These are phyloP conservation scores for Campaea margaritaria DNA, from an alignment of 2,888 invertebrate genomes.

Conservation along the genomic window DNA sequence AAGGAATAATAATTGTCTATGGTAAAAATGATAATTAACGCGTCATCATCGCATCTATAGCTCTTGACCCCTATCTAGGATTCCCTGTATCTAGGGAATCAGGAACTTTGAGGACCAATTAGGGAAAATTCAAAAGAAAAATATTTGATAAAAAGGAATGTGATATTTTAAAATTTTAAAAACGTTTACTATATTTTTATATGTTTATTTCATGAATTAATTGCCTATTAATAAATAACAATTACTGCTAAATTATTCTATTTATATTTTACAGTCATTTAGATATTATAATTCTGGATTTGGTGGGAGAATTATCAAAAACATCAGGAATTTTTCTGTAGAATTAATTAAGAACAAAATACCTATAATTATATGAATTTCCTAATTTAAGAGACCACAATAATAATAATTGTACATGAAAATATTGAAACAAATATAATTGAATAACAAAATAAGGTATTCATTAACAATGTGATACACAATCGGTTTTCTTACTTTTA, in stretches of 20 bases:
- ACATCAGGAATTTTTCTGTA: neutral
- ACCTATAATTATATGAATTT: too few species aligned
- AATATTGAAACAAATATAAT: too few species aligned
- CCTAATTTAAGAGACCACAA: too few species aligned
- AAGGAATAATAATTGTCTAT: too few species aligned
- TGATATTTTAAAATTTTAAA: slow-evolving; percentile 30
- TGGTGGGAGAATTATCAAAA: slow-evolving; percentile 35
- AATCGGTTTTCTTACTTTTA: neutral
- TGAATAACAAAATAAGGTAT: too few species aligned
- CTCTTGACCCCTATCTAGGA: too few species aligned
- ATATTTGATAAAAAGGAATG: slow-evolving; percentile 5
- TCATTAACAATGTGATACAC: neutral
- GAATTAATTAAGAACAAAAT: neutral
- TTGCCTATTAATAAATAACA: slow-evolving; percentile 56
- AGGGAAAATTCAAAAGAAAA: too few species aligned
- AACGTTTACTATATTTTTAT: slow-evolving; percentile 22
- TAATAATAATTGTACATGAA: too few species aligned
- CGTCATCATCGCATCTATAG: too few species aligned
- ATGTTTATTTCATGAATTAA: slow-evolving; percentile 50
- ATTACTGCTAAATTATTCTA: slow-evolving; percentile 21
- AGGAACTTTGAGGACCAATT: too few species aligned
- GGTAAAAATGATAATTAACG: too few species aligned
- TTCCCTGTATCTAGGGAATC: too few species aligned
- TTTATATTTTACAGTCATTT: slow-evolving; percentile 35
- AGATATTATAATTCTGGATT: slow-evolving; percentile 16